Conservation (phyloP, 2,888 invertebrate genomes). For the Xestobium rufovillosum region DNA sequence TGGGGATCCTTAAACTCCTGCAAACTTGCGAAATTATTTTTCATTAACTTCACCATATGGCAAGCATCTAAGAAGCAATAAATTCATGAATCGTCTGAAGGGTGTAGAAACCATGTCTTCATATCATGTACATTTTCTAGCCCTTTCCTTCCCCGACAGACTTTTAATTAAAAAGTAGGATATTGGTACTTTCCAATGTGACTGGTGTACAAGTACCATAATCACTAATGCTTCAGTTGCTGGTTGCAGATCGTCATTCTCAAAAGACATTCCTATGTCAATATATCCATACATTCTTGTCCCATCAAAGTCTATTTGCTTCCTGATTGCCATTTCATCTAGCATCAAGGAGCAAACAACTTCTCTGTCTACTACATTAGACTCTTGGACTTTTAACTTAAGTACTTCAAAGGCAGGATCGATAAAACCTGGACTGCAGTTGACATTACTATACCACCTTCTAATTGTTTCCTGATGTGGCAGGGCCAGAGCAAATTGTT, state of each 20-base stretch:
- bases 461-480: conserved; percentile 12
- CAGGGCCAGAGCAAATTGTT: conserved; percentile 11
- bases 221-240: conserved; percentile 25
- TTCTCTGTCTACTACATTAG: conserved; percentile 1
- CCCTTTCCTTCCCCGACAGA: conserved; percentile 18
- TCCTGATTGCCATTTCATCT: conserved; percentile 24
- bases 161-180: conserved; percentile 21
- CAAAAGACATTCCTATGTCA: conserved; percentile 14
- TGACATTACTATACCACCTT: conserved; percentile 12
- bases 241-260: conserved; percentile 14
- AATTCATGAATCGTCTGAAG: conserved; percentile 8
- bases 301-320: conserved; percentile 22
- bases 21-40: conserved; percentile 10
- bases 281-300: conserved; percentile 19
- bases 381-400: conserved; percentile 11
- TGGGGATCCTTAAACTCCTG: conserved; percentile 8
- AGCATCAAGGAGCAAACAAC: conserved; percentile 18
- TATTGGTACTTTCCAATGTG: conserved; percentile 25
- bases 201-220: conserved; percentile 22
- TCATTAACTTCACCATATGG: conserved; percentile 15
- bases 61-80: conserved; percentile 13
- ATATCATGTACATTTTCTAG: conserved; percentile 13
- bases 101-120: too few relatives aligned
- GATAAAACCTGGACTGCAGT: conserved; percentile 11
- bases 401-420: conserved; percentile 9